Percentiles rank a stretch among this genome's conserved stretches.
phyloP scores from a whole-genome alignment of 2,797 vertebrate genomes.

The Spinus olivaceus region DNA sequence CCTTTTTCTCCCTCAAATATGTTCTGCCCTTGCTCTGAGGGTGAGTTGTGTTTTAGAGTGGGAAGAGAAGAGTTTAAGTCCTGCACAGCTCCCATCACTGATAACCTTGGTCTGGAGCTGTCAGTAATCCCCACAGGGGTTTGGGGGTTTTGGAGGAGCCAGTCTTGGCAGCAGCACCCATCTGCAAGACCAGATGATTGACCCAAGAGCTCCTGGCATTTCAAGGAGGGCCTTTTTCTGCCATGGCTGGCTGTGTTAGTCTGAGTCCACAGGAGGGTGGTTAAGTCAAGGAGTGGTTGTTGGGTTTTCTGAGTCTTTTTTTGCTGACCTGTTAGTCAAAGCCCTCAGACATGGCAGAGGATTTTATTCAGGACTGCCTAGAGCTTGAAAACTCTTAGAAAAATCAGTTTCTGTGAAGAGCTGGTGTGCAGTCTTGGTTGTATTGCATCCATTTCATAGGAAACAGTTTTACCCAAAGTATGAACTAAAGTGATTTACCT shows the following conservation, averaged over 20 bases:
- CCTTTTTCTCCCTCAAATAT: neutral
- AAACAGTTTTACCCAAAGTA: neutral
- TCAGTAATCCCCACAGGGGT: neutral
- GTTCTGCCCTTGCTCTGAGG: neutral
- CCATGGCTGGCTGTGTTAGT: neutral
- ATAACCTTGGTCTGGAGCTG: neutral
- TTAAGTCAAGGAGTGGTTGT: neutral
- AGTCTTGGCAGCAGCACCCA: neutral
- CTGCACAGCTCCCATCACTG: neutral
- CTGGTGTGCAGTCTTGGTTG: neutral
- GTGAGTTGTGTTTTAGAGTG: neutral
- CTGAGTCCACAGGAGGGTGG: neutral
- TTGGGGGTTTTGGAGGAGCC: neutral
- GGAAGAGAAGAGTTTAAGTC: neutral
- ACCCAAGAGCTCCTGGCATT: neutral
- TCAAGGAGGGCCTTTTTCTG: neutral
- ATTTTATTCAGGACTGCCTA: neutral
- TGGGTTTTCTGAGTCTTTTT: neutral
- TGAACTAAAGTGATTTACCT: neutral
- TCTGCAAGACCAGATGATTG: neutral
- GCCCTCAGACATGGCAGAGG: neutral
- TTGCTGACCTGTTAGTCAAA: neutral
- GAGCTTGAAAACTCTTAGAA: neutral
- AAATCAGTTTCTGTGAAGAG: neutral
- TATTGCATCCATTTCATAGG: neutral